These are phyloP conservation scores for Ochotona princeps DNA, from an alignment of 2,113 vertebrate genomes.

Conservation along the genomic window DNA sequence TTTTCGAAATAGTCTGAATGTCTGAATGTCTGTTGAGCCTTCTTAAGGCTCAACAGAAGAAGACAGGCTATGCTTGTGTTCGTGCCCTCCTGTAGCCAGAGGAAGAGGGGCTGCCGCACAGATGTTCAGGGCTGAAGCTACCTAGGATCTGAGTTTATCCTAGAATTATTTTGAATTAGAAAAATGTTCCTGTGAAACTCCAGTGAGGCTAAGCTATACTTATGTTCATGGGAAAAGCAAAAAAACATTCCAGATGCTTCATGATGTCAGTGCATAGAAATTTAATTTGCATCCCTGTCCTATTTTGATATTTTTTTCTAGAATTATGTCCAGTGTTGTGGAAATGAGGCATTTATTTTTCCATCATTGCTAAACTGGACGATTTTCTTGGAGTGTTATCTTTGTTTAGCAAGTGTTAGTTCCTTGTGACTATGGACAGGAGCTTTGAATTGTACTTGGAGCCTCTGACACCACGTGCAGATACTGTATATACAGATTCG, in stretches of 20 bases:
- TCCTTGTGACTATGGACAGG: neutral
- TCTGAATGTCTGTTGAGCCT: neutral
- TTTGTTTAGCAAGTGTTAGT: neutral
- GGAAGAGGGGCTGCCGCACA: fast-evolving
- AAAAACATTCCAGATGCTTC: neutral
- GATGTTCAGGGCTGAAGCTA: neutral
- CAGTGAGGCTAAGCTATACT: neutral
- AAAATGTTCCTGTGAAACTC: neutral
- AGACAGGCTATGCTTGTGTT: neutral
- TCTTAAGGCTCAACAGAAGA: neutral
- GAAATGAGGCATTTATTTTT: neutral
- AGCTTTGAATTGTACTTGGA: neutral
- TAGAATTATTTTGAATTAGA: slow-evolving; percentile 42
- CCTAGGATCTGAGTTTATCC: neutral
- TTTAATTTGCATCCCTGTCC: neutral
- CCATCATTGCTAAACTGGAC: neutral
- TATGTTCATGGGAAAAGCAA: slow-evolving; percentile 15
- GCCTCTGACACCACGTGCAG: neutral
- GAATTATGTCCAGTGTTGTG: neutral
- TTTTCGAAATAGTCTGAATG: slow-evolving; percentile 9
- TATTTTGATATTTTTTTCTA: neutral
- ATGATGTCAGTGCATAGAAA: neutral
- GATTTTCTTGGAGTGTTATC: neutral
- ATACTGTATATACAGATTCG: neutral
- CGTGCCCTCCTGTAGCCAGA: neutral